Conservation (phyloP, 2,888 invertebrate species). For the Patella ulyssiponensis region DNA sequence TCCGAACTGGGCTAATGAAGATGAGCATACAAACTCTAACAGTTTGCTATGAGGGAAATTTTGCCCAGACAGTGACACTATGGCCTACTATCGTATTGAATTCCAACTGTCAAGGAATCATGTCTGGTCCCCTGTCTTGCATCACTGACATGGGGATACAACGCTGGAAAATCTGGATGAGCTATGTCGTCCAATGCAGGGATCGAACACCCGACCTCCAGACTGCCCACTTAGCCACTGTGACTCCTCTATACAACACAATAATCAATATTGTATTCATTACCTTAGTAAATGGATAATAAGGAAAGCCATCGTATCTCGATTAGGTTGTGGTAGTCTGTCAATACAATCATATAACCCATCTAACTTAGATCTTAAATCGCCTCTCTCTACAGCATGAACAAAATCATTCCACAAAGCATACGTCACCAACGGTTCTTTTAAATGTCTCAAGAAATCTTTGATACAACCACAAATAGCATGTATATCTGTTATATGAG, state of each 20-base stretch:
- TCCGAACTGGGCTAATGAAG: too few species aligned
- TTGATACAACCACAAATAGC: conserved; percentile 94
- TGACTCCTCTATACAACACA: neutral
- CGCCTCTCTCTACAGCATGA: conserved; percentile 75
- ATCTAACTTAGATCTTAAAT: conserved; percentile 35
- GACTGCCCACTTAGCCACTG: too few species aligned
- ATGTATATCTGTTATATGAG: conserved; percentile 79
- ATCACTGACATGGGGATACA: too few species aligned
- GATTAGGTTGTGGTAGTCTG: conserved; percentile 90
- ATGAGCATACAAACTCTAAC: too few species aligned
- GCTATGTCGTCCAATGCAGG: too few species aligned
- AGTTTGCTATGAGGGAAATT: too few species aligned
- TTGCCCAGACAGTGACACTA: too few species aligned
- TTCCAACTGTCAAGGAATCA: too few species aligned
- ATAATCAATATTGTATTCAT: conserved; percentile 13
- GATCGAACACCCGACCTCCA: too few species aligned
- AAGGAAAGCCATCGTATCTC: conserved; percentile 94
- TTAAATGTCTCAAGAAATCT: conserved; percentile 89
- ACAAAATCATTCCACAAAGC: conserved; percentile 88
- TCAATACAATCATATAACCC: conserved; percentile 79
- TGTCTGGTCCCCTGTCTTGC: too few species aligned
- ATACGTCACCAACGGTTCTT: conserved; percentile 90
- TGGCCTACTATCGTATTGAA: too few species aligned
- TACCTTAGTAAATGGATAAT: conserved; percentile 82
- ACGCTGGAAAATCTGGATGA: too few species aligned